Conservation (phyloP, 1,140 invertebrate genomes). For the Bradysia coprophila region DNA sequence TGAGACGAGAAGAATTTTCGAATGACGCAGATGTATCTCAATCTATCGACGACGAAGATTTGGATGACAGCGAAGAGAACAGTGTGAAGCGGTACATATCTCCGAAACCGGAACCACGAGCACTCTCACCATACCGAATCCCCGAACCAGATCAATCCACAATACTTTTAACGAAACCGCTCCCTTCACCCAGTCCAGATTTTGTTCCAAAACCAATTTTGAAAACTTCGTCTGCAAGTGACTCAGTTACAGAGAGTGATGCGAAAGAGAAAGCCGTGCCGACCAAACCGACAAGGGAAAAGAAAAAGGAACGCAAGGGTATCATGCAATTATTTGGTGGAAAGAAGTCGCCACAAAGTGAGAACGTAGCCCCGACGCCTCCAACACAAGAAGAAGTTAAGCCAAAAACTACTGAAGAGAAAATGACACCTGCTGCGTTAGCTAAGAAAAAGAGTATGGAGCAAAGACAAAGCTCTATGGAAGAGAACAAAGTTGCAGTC, state of each 20-base stretch:
- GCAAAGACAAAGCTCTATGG: conserved; percentile 19
- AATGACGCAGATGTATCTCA: background rate
- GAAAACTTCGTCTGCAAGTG: conserved; percentile 29
- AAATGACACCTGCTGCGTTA: background rate
- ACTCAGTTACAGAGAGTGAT: conserved; percentile 2
- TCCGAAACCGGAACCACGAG: conserved; percentile 11
- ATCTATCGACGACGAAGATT: background rate
- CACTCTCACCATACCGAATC: conserved; percentile 19
- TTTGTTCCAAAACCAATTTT: conserved; percentile 56
- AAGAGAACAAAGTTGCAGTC: conserved; percentile 46
- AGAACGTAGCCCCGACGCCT: background rate
- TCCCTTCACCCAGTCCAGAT: conserved; percentile 36
- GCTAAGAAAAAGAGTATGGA: background rate
- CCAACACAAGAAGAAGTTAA: conserved; percentile 12
- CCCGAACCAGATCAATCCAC: conserved; percentile 30
- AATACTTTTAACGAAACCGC: conserved; percentile 30
- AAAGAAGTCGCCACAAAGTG: conserved; percentile 7
- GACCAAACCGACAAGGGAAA: conserved; percentile 20
- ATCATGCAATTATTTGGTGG: conserved; percentile 6
- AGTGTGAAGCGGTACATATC: background rate
- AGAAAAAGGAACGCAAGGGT: conserved; percentile 10
- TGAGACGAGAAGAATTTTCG: background rate
- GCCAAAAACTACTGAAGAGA: background rate
- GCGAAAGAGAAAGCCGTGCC: conserved; percentile 6
- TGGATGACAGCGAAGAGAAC: background rate